Percentiles rank a stretch among this genome's conserved stretches.
Evolutionary conservation across 2,888 invertebrate species (phyloP).

Genomic region (Candidula unifasciata): DNA sequence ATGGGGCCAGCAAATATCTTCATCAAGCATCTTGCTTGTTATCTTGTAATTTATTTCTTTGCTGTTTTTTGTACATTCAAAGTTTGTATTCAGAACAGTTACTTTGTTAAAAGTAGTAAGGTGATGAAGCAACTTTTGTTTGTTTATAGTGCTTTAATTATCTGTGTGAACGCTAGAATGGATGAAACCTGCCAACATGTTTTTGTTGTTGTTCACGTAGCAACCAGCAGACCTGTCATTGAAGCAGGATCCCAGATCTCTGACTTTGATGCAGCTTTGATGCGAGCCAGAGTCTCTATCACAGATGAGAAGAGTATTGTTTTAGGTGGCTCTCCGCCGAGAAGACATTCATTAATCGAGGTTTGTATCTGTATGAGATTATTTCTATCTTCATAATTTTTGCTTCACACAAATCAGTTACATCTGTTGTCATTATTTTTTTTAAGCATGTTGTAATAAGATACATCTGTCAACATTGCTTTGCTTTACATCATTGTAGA

Average conservation of each 20-base stretch:
- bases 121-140: too few species aligned
- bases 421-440: background rate
- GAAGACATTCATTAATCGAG: constrained; percentile 12
- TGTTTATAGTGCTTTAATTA: too few species aligned
- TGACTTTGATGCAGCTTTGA: constrained; percentile 74
- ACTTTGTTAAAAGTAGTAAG: too few species aligned
- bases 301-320: constrained; percentile 46
- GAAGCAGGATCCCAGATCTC: constrained; percentile 54
- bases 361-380: background rate
- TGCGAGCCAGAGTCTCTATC: constrained; percentile 68
- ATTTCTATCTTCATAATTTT: background rate
- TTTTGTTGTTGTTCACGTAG: background rate
- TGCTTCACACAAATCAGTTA: background rate
- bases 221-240: constrained; percentile 11
- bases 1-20: too few species aligned
- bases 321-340: constrained; percentile 48
- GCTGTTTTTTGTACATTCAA: too few species aligned
- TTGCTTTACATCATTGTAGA: too few species aligned
- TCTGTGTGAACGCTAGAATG: too few species aligned
- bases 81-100: too few species aligned
- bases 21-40: too few species aligned
- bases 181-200: too few species aligned
- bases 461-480: too few species aligned
- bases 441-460: background rate
- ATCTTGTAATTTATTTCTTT: too few species aligned